Evolutionary conservation across 2,113 vertebrate species (phyloP).

Genomic region (Ahaetulla prasina): DNA sequence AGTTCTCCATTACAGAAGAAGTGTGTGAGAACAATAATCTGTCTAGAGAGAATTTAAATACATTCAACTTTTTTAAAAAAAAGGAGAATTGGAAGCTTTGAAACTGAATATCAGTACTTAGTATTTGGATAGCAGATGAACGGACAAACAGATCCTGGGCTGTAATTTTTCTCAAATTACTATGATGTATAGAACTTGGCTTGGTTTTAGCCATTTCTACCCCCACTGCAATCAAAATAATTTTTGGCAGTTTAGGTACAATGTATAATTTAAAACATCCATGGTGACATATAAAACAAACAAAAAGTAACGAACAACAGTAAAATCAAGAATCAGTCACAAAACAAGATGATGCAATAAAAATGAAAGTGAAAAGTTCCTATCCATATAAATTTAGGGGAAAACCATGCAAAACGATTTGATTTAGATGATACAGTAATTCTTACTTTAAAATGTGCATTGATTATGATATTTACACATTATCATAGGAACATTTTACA

Average conservation of each 20-base stretch:
- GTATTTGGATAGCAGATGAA: background rate
- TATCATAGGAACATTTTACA: background rate
- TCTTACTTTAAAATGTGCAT: background rate
- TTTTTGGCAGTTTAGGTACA: background rate
- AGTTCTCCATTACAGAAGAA: background rate
- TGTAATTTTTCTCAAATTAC: background rate
- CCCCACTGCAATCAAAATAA: background rate
- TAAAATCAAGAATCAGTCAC: background rate
- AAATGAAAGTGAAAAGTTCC: background rate
- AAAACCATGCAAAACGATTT: background rate
- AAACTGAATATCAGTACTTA: background rate
- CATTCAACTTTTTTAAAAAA: background rate
- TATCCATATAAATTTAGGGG: background rate
- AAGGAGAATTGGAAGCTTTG: background rate
- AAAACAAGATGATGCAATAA: background rate
- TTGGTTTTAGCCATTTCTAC: background rate
- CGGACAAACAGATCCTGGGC: background rate
- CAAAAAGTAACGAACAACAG: background rate
- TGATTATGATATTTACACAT: background rate
- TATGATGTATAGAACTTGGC: background rate
- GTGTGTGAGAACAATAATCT: background rate
- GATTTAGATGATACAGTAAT: background rate
- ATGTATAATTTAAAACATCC: background rate
- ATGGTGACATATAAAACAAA: background rate
- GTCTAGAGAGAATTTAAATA: background rate